phyloP scores from a whole-genome alignment of 2,888 invertebrate genomes.

The Eulithis testata region DNA sequence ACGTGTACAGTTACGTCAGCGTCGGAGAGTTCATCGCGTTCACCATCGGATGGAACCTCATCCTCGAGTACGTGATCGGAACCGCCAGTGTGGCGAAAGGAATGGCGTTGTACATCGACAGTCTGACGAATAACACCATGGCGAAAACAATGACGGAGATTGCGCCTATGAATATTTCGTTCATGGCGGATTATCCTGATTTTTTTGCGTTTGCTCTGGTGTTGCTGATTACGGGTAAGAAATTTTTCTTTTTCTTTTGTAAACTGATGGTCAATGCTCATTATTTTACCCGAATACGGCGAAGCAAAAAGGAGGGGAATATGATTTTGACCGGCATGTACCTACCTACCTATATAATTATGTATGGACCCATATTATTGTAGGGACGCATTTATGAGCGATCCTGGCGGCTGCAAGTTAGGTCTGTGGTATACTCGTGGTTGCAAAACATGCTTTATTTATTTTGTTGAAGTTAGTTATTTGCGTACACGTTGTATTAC shows the following conservation, averaged over 20 bases:
- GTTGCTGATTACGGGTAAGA: conserved; percentile 87
- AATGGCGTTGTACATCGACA: conserved; percentile 91
- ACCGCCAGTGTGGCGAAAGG: conserved; percentile 92
- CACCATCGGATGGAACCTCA: conserved; percentile 97
- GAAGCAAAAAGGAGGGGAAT: too few species aligned
- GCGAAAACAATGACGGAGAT: conserved; percentile 86
- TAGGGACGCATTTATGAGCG: too few species aligned
- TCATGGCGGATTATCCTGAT: conserved; percentile 90
- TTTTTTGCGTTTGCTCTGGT: conserved; percentile 90
- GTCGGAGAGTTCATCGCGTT: conserved; percentile 96
- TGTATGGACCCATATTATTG: too few species aligned
- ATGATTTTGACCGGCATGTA: too few species aligned
- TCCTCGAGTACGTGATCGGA: conserved; percentile 94
- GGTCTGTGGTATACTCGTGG: too few species aligned
- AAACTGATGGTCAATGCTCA: too few species aligned
- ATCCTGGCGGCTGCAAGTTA: too few species aligned
- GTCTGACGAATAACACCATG: conserved; percentile 88
- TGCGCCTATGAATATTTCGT: conserved; percentile 87
- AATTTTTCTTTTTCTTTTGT: not conserved
- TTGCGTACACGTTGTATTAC: too few species aligned
- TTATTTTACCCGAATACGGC: too few species aligned
- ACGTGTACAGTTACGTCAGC: conserved; percentile 96
- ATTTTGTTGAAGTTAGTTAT: too few species aligned
- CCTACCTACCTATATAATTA: too few species aligned
- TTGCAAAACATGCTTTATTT: too few species aligned